A percentile compares a stretch with the other conserved stretches of the same genome.
Conservation (phyloP, 2,113 vertebrate species). For the Brienomyrus brachyistius region DNA sequence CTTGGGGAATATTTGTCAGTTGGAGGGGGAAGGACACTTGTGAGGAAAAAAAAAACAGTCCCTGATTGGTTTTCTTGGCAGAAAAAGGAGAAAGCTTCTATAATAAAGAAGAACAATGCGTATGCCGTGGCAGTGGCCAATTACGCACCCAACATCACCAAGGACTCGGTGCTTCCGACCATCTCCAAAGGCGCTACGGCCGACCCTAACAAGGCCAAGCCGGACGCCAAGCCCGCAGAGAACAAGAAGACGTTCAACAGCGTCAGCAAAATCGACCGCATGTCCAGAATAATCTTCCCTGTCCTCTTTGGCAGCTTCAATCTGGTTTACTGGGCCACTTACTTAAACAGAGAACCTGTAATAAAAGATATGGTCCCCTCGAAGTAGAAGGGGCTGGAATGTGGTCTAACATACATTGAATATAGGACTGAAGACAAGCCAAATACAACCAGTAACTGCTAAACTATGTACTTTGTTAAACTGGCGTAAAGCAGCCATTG, state of each 20-base stretch:
- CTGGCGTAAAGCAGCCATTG: slow-evolving; percentile 46
- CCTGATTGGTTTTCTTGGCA: slow-evolving; percentile 51
- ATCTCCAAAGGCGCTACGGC: slow-evolving; percentile 83
- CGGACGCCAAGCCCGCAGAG: slow-evolving; percentile 76
- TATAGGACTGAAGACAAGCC: slow-evolving; percentile 69
- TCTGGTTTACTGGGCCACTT: slow-evolving; percentile 97
- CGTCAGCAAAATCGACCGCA: slow-evolving; percentile 98
- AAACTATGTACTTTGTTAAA: slow-evolving; percentile 60
- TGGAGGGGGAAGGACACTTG: not conserved
- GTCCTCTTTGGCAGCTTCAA: slow-evolving; percentile 94
- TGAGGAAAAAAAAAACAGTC: not conserved
- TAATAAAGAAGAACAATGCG: slow-evolving; percentile 95
- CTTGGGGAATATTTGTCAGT: slow-evolving; percentile 3
- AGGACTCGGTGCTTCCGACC: slow-evolving; percentile 88
- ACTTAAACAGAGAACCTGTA: slow-evolving; percentile 91
- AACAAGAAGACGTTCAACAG: slow-evolving; percentile 98
- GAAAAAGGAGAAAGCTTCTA: slow-evolving; percentile 93
- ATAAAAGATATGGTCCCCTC: slow-evolving; percentile 86
- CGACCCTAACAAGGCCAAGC: slow-evolving; percentile 75
- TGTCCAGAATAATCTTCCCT: slow-evolving; percentile 96
- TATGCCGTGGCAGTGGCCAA: slow-evolving; percentile 96
- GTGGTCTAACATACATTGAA: slow-evolving; percentile 44
- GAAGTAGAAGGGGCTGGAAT: slow-evolving; percentile 54
- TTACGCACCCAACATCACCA: slow-evolving; percentile 90
- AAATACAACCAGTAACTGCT: slow-evolving; percentile 90